phyloP scores from a whole-genome alignment of 2,113 vertebrate genomes.

The Eublepharis macularius region DNA sequence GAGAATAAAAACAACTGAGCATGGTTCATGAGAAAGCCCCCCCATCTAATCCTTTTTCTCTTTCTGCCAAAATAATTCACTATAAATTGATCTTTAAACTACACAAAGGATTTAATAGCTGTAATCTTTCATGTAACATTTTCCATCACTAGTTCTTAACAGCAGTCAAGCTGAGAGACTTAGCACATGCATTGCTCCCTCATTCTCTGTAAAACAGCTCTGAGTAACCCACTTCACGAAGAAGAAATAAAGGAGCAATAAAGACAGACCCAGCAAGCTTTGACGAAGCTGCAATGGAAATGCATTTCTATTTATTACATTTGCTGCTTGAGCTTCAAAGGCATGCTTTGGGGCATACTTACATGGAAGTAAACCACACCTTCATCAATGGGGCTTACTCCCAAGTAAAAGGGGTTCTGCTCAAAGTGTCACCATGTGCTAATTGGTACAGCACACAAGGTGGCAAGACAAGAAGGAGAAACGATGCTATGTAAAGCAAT shows the following conservation, averaged over 20 bases:
- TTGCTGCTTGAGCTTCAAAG: not conserved
- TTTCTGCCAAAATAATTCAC: conserved; percentile 41
- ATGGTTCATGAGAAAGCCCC: conserved; percentile 1
- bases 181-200: conserved; percentile 13
- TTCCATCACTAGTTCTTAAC: conserved; percentile 52
- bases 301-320: conserved; percentile 26
- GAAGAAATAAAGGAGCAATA: conserved; percentile 42
- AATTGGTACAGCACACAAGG: conserved; percentile 29
- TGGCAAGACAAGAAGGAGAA: conserved; percentile 3
- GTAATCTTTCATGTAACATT: conserved; percentile 57
- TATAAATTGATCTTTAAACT: conserved; percentile 53
- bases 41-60: conserved; percentile 22
- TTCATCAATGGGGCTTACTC: not conserved
- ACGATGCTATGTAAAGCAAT: conserved; percentile 13
- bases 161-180: conserved; percentile 55
- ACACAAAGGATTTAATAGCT: conserved; percentile 43
- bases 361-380: not conserved
- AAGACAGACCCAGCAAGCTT: conserved; percentile 30
- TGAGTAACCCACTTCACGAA: conserved; percentile 31
- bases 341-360: not conserved
- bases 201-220: conserved; percentile 27
- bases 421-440: not conserved
- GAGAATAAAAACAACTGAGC: not conserved
- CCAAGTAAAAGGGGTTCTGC: not conserved
- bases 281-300: conserved; percentile 29